Percentiles rank a stretch among this genome's conserved stretches.
Conservation (phyloP, 2,113 vertebrate genomes). For the Oceanodroma tethys region DNA sequence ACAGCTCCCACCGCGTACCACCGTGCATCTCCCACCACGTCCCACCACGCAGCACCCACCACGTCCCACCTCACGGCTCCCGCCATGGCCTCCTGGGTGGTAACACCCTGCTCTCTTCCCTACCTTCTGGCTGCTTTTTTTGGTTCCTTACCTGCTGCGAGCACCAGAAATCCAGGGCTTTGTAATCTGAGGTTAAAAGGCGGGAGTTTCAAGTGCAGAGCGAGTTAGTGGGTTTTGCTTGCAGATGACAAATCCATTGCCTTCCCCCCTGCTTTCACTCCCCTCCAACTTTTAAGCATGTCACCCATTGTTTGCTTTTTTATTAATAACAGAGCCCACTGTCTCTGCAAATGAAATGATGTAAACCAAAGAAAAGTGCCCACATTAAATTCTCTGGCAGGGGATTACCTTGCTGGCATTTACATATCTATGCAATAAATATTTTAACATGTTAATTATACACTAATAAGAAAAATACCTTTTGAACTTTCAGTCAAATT, state of each 20-base stretch:
- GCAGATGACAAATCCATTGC: constrained; percentile 14
- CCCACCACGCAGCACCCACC: not conserved
- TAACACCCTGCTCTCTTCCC: not conserved
- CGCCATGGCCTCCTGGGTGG: not conserved
- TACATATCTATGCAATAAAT: constrained; percentile 75
- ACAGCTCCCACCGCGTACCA: not conserved
- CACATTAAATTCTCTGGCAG: constrained; percentile 45
- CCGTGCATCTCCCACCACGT: not conserved
- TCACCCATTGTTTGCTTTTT: constrained; percentile 54
- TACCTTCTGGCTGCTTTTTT: not conserved
- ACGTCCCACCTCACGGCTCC: not conserved
- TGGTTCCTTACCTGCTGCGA: not conserved
- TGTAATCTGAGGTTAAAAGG: constrained; percentile 8
- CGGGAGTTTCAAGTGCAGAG: not conserved
- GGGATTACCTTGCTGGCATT: constrained; percentile 71
- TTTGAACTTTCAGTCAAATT: constrained; percentile 75
- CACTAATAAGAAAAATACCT: constrained; percentile 77
- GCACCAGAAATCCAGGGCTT: not conserved
- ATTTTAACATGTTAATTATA: constrained; percentile 79
- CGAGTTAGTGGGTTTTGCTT: not conserved
- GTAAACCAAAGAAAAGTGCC: constrained; percentile 62
- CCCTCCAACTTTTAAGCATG: constrained; percentile 35
- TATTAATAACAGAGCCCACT: constrained; percentile 50
- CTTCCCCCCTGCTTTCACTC: constrained; percentile 2
- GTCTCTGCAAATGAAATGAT: constrained; percentile 53